Conservation (phyloP, 2,113 vertebrate genomes). For the Salvelinus namaycush region DNA sequence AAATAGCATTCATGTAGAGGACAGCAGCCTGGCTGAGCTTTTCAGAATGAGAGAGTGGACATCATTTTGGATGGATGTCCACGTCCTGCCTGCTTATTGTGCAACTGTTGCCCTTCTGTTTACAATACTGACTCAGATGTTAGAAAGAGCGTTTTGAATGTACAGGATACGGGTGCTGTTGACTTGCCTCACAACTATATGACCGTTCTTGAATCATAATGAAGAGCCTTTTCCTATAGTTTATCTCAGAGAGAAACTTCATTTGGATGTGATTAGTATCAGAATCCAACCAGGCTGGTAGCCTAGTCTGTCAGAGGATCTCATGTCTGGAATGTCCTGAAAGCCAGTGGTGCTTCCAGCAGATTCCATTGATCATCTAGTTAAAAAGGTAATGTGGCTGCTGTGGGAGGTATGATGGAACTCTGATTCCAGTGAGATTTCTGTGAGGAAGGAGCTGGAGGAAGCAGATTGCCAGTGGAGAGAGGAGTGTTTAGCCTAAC, state of each 20-base stretch:
- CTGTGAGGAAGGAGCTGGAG: conserved; percentile 71
- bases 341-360: conserved; percentile 1
- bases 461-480: conserved; percentile 71
- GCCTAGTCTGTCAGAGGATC: not conserved
- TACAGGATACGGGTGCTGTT: not conserved
- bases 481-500: conserved; percentile 50
- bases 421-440: conserved; percentile 32
- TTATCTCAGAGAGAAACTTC: conserved; percentile 10
- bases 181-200: not conserved
- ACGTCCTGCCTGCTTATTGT: conserved; percentile 38
- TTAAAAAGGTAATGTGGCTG: conserved; percentile 25
- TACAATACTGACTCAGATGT: conserved; percentile 30
- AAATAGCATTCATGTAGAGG: conserved; percentile 57
- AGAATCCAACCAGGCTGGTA: not conserved
- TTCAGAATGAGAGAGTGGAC: conserved; percentile 28
- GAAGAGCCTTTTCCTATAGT: conserved; percentile 10
- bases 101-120: conserved; percentile 23
- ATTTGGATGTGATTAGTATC: not conserved
- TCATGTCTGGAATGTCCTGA: conserved; percentile 16
- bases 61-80: not conserved
- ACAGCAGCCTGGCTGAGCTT: conserved; percentile 39
- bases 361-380: conserved; percentile 14
- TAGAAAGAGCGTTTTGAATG: not conserved
- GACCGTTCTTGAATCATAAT: not conserved
- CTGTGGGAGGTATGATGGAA: conserved; percentile 23